Evolutionary conservation across 1,140 invertebrate species (phyloP), one percentile per base, ranked within the genome.

Genomic region (Philopotamus ludificatus): DNA sequence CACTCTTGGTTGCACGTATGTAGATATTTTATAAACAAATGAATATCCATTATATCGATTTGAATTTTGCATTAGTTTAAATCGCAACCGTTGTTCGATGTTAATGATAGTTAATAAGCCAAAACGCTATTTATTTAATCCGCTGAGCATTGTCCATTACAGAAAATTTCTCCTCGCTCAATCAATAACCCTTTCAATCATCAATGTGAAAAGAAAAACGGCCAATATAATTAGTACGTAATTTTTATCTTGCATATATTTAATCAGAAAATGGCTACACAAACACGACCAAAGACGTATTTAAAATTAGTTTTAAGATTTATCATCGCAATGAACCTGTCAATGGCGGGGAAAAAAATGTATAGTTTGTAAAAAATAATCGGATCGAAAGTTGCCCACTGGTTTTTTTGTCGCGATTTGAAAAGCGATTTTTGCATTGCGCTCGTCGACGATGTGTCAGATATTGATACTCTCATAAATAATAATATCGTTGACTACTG

Each of bases 371-470:
- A 47, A 47, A 47, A 47, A 47, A 47, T 8, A 8, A 39, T 47
- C 15, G 18, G 44, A 47, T 47, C 44, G 44, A 47, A 47, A 47
- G 44, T 47, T 47, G 44, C 44, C 15, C 44, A 47, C 44, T 16
- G 44, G 44, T 47, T 47, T 47, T n/a, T n/a, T 47, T 47, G 44
- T 47, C 18, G 4, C 44, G 15, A 16, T 47, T 20, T 15, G 44
- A 47, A 47, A 47, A 47, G n/a, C 44, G 15, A 47, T 47, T 47
- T 47, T 20, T 47, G 44, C 44, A 12, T 47, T 16, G 18, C 18
- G 44, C 7, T 16, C 18, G 18, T 20, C 44, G 44, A 15, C 18
- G 44, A 47, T 47, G 44, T 47, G 44, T 47, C 44, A 47, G 44
- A 15, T 4, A 47, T 16, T 47, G 44, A 47, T 47, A 47, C n/a